Base-by-base conservation (phyloP, 2,888 invertebrate species). In the Muschampia plurimacula region DNA sequence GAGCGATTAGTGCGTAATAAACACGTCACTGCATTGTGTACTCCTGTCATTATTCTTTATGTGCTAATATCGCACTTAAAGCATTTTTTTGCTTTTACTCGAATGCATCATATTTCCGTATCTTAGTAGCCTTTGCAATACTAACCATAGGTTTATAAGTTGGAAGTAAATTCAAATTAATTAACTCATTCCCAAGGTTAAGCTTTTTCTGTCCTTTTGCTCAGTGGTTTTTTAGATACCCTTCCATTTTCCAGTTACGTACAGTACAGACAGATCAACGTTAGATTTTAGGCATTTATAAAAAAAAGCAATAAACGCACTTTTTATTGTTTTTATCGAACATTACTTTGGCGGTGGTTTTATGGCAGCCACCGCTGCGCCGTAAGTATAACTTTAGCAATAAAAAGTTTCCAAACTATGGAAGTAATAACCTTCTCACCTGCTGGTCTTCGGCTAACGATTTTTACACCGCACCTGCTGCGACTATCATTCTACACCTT, bases 391-490 rank as follows among this genome's bases (percentile, higher is more conserved):
- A 60, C 36, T 62, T 62, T n/a, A 39, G 39, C 39, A 62, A 39
- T 62, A 62, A 62, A 62, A 62, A 55, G 39, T 62, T n/a, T 39
- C 62, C n/a, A 39, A 62, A 62, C 62, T 15, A 60, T 60, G 60
- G 36, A 36, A 36, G 15, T 62, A 39, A 62, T 62, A n/a, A 62
- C 62, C 41, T 36, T 39, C 62, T 15, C 62, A 62, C 62, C 62
- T 62, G 62, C 60, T 15, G 41, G 15, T 39, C 15, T 12, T 10
- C 59, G 2, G 5, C 59, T 36, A 59, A 59, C 59, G n/a, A 32
- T 36, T 36, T 32, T 36, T 57, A 59, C 13, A 59, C 32, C 12
- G 28, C 59, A 59, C 59, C 59, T 59, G 59, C 59, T 59, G 59
- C 59, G 2, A 46, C 10, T 22, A 22, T 22, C 49, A n/a, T 49